Evolutionary conservation across 53 echinoderm and acorn worm genomes (phyloP).

Genomic region (Arbacia lixula): DNA sequence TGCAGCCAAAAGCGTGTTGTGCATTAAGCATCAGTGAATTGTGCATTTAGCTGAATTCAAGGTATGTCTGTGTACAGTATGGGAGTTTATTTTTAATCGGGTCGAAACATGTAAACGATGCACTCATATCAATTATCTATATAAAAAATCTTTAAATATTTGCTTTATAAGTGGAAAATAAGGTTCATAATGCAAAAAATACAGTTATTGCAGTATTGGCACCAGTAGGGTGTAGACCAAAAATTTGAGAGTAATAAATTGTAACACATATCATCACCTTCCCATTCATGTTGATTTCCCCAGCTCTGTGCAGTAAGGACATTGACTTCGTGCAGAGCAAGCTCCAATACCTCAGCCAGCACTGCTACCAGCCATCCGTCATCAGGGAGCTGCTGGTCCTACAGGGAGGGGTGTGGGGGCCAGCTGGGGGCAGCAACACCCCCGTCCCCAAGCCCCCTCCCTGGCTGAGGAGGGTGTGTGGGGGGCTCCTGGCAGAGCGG

Average conservation of each 20-base stretch:
- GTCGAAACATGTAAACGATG: too few relatives aligned
- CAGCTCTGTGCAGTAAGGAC: background rate
- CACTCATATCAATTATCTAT: too few relatives aligned
- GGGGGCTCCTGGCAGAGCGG: conserved; percentile 76
- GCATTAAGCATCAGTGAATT: too few relatives aligned
- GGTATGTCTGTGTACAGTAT: too few relatives aligned
- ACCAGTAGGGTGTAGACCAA: too few relatives aligned
- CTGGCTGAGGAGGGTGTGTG: conserved; percentile 87
- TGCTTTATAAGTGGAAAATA: too few relatives aligned
- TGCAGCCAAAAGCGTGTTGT: too few relatives aligned
- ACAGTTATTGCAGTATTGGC: too few relatives aligned
- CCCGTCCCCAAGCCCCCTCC: conserved; percentile 79
- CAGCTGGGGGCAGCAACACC: conserved; percentile 15
- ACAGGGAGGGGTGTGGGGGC: conserved; percentile 63
- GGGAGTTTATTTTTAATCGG: too few relatives aligned
- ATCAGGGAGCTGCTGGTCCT: conserved; percentile 88
- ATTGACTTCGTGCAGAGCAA: conserved; percentile 56
- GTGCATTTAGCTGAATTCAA: too few relatives aligned
- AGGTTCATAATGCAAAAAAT: too few relatives aligned
- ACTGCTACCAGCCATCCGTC: conserved; percentile 82
- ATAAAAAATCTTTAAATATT: too few relatives aligned
- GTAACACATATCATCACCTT: background rate
- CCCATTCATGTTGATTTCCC: background rate
- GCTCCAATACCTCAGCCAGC: conserved; percentile 64
- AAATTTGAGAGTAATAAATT: background rate